Evolutionary conservation across 2,888 invertebrate genomes (phyloP).

Genomic region (Sylvicola cinctus): DNA sequence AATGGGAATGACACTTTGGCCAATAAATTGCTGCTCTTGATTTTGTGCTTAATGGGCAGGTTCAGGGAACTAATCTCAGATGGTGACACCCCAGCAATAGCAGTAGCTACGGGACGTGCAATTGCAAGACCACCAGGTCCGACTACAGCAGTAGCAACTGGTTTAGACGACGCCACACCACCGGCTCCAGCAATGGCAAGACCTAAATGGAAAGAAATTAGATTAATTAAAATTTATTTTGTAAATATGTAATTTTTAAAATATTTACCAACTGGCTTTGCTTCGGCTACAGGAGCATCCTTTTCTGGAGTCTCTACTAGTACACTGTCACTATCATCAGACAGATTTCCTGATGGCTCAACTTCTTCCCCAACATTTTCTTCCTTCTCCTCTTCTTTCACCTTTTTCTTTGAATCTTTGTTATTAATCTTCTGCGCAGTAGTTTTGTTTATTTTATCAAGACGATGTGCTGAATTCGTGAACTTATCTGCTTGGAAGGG

Average conservation of each 20-base stretch:
- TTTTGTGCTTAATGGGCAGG: constrained; percentile 10
- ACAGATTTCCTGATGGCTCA: constrained; percentile 14
- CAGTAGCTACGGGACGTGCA: constrained; percentile 49
- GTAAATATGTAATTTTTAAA: constrained; percentile 1
- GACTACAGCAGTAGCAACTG: constrained; percentile 46
- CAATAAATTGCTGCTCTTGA: too few relatives aligned
- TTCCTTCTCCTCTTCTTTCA: constrained; percentile 11
- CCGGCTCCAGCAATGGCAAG: constrained; percentile 39
- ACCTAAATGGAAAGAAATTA: constrained; percentile 25
- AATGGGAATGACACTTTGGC: too few relatives aligned
- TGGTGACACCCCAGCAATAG: constrained; percentile 44
- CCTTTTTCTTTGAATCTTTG: constrained; percentile 1
- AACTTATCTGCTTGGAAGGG: constrained; percentile 16
- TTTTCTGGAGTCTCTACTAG: constrained; percentile 32
- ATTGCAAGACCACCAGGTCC: constrained; percentile 49
- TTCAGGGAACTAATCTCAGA: constrained; percentile 22
- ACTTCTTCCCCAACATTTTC: constrained; percentile 24
- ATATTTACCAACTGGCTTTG: constrained; percentile 42
- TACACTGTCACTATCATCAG: constrained; percentile 22
- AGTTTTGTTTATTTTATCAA: constrained; percentile 4
- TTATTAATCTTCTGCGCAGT: constrained; percentile 4
- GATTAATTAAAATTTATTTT: background rate
- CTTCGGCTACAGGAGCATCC: constrained; percentile 48
- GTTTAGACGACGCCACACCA: constrained; percentile 51
- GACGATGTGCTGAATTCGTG: constrained; percentile 13